Evolutionary conservation across 2,888 invertebrate species (phyloP).

Genomic region (Acleris sparsana): DNA sequence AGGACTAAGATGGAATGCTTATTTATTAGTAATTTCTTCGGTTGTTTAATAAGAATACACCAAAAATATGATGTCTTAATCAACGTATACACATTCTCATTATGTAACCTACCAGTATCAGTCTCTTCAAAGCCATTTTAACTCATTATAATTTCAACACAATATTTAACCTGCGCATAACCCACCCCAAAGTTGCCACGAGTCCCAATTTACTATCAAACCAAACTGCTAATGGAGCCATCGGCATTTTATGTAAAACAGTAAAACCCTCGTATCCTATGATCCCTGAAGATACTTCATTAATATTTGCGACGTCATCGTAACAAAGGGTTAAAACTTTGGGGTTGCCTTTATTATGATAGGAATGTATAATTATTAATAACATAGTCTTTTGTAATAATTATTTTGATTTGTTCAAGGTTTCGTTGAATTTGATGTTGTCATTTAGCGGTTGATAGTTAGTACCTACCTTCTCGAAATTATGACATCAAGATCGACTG

Average conservation of each 20-base stretch:
- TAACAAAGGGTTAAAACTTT: conserved; percentile 48
- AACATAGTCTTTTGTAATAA: too few relatives aligned
- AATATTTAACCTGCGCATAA: background rate
- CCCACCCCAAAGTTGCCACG: background rate
- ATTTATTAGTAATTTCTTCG: too few relatives aligned
- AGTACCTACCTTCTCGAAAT: too few relatives aligned
- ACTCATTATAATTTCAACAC: background rate
- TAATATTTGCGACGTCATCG: conserved; percentile 70
- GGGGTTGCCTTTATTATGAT: background rate
- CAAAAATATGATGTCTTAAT: background rate
- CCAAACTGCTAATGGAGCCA: background rate
- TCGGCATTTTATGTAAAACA: conserved; percentile 19
- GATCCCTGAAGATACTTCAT: conserved; percentile 60
- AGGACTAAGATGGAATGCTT: too few relatives aligned
- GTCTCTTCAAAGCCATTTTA: background rate
- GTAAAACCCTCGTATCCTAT: conserved; percentile 40
- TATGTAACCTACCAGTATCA: background rate
- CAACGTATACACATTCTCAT: background rate
- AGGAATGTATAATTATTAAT: too few relatives aligned
- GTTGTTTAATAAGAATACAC: too few relatives aligned
- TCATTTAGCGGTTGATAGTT: too few relatives aligned
- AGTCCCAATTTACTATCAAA: background rate
- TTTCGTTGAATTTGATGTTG: conserved; percentile 47
- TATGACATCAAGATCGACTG: too few relatives aligned
- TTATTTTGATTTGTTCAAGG: conserved; percentile 8